A percentile compares a stretch with the other conserved stretches of the same genome.
These are phyloP conservation scores for Hemicrepidius hirtus DNA, from an alignment of 2,888 invertebrate species.

Conservation along the genomic window DNA sequence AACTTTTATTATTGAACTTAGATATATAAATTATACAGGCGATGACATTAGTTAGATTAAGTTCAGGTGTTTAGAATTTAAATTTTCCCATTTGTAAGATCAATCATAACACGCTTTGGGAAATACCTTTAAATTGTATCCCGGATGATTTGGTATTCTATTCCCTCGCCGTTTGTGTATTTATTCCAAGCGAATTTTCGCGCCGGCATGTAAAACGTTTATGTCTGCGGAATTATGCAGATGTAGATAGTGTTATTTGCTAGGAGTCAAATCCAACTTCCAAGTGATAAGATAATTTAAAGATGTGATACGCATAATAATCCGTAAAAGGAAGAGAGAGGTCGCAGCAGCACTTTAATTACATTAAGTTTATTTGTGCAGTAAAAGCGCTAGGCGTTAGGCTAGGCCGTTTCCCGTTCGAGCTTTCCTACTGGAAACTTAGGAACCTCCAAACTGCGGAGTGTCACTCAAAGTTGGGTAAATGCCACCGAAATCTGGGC, in stretches of 20 bases:
- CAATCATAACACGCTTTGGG: slow-evolving; percentile 35
- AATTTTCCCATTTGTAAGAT: slow-evolving; percentile 36
- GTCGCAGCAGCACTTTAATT: slow-evolving; percentile 48
- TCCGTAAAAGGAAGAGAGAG: slow-evolving; percentile 44
- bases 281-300: slow-evolving; percentile 49
- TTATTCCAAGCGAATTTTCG: slow-evolving; percentile 40
- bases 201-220: slow-evolving; percentile 31
- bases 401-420: slow-evolving; percentile 51
- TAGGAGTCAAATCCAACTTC: slow-evolving; percentile 41
- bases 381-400: slow-evolving; percentile 49
- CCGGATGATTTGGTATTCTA: slow-evolving; percentile 30
- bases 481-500: slow-evolving; percentile 59
- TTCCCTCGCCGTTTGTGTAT: slow-evolving; percentile 23
- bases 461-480: slow-evolving; percentile 62
- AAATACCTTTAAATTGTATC: slow-evolving; percentile 41
- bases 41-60: too few relatives aligned
- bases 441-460: slow-evolving; percentile 58
- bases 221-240: slow-evolving; percentile 34
- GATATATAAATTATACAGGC: too few relatives aligned
- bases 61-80: slow-evolving; percentile 6
- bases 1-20: too few relatives aligned
- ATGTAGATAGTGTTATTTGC: slow-evolving; percentile 40
- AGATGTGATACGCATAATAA: slow-evolving; percentile 51
- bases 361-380: slow-evolving; percentile 51
- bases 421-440: slow-evolving; percentile 55